Conservation (phyloP, 2,797 vertebrate species). For the Sebastes oblongus region DNA sequence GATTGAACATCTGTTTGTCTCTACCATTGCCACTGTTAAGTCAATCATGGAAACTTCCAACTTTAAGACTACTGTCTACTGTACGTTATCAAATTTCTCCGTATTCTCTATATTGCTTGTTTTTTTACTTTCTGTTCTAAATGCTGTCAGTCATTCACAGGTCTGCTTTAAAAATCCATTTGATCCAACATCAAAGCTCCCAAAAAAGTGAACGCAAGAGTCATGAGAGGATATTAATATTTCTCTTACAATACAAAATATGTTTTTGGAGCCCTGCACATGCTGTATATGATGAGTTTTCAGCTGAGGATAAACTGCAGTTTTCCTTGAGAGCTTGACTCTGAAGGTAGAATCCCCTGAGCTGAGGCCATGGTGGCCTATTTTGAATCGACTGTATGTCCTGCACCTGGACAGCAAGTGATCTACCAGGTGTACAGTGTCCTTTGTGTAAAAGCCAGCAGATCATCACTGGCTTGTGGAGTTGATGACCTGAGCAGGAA, state of each 20-base stretch:
- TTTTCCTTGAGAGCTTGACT: constrained; percentile 32
- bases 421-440: constrained; percentile 58
- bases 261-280: neutral
- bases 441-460: constrained; percentile 73
- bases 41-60: neutral
- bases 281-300: constrained; percentile 10
- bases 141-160: constrained; percentile 17
- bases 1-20: neutral
- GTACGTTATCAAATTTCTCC: neutral
- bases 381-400: constrained; percentile 61
- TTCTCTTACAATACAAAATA: neutral
- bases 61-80: neutral
- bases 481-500: constrained; percentile 70
- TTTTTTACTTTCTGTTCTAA: constrained; percentile 10
- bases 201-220: constrained; percentile 3
- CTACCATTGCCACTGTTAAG: neutral
- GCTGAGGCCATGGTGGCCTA: constrained; percentile 42
- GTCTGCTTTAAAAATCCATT: constrained; percentile 23
- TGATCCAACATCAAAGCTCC: constrained; percentile 32
- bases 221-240: constrained; percentile 16
- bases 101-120: neutral
- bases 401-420: constrained; percentile 51
- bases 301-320: constrained; percentile 29
- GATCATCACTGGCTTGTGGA: constrained; percentile 74
- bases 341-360: constrained; percentile 47